A percentile compares a stretch with the other conserved stretches of the same genome.
These are phyloP conservation scores for Agonum fuliginosum DNA, from an alignment of 2,888 invertebrate species.

Conservation along the genomic window DNA sequence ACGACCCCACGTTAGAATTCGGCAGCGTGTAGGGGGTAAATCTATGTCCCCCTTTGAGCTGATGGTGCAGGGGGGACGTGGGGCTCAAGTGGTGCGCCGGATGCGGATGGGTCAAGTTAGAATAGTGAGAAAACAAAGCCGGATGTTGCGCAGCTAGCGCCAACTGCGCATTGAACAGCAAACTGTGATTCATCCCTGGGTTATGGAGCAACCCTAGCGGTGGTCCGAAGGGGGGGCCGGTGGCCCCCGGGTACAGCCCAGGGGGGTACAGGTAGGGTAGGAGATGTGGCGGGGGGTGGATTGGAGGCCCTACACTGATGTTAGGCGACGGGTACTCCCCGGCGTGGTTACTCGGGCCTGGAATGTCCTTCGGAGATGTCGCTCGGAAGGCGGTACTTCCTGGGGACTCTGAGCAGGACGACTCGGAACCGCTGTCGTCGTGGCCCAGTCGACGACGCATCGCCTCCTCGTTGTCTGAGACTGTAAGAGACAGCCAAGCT, in stretches of 20 bases:
- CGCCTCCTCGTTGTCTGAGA: conserved; percentile 76
- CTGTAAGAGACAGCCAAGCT: conserved; percentile 71
- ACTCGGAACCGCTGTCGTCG: conserved; percentile 83
- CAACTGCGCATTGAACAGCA: conserved; percentile 92
- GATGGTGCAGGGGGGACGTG: conserved; percentile 80
- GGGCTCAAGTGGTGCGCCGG: conserved; percentile 72
- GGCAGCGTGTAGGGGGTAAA: conserved; percentile 94
- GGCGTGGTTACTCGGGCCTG: conserved; percentile 76
- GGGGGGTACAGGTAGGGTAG: conserved; percentile 95
- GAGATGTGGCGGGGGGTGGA: conserved; percentile 91
- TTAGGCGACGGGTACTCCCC: conserved; percentile 89
- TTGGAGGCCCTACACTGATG: conserved; percentile 94
- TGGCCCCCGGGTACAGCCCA: conserved; percentile 86
- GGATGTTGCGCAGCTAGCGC: conserved; percentile 92
- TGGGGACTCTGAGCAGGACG: conserved; percentile 81
- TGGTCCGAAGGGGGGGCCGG: conserved; percentile 80
- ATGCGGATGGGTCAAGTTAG: conserved; percentile 79
- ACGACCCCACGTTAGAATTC: conserved; percentile 73
- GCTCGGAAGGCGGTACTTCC: conserved; percentile 72
- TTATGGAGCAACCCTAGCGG: conserved; percentile 79
- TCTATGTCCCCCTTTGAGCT: conserved; percentile 84
- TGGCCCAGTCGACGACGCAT: conserved; percentile 75
- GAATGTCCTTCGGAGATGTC: conserved; percentile 75
- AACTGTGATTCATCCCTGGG: conserved; percentile 84
- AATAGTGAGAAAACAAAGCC: conserved; percentile 82